Evolutionary conservation across 2,797 vertebrate species (phyloP).

Genomic region (Crypturellus tataupa): DNA sequence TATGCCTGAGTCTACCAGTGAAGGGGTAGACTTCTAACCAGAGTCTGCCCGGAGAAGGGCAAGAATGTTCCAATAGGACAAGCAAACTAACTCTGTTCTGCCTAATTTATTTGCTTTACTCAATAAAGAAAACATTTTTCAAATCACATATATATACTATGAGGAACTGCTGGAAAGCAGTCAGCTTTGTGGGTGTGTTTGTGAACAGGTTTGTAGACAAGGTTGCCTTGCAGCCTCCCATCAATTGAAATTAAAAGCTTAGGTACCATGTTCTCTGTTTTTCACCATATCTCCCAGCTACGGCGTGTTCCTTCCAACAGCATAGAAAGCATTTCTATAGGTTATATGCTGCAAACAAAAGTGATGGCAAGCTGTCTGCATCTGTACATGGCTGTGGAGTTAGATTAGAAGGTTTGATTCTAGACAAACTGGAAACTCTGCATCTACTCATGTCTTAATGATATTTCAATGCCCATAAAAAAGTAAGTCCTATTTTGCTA

Average conservation of each 20-base stretch:
- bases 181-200: not conserved
- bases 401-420: not conserved
- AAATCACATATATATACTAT: not conserved
- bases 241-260: not conserved
- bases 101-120: not conserved
- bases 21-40: not conserved
- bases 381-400: not conserved
- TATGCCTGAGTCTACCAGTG: not conserved
- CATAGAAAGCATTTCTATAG: not conserved
- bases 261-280: not conserved
- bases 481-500: not conserved
- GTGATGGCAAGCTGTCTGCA: not conserved
- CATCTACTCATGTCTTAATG: not conserved
- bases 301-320: not conserved
- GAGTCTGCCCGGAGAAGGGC: too few relatives aligned
- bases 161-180: not conserved
- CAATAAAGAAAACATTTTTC: not conserved
- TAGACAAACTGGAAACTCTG: not conserved
- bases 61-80: not conserved
- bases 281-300: not conserved
- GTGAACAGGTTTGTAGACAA: not conserved
- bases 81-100: not conserved
- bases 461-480: not conserved
- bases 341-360: not conserved
- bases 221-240: not conserved